Base-by-base conservation (phyloP, 2,888 invertebrate genomes). In the Panopea generosa region DNA sequence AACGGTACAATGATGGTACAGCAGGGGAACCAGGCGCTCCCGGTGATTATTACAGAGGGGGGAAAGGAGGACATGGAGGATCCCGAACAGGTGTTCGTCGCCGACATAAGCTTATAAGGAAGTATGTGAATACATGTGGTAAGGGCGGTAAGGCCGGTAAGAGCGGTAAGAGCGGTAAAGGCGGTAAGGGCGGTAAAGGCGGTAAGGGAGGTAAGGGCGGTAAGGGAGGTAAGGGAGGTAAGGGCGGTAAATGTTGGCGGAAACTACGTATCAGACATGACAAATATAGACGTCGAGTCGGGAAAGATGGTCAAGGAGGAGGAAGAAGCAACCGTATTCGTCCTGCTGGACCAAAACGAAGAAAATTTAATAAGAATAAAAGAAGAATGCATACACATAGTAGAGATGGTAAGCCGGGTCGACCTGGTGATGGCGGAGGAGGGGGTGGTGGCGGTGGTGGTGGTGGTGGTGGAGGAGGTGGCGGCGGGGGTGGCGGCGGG, bases 401-500 rank as follows among this genome's bases (percentile, higher is more conserved):
- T 40, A 40, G 40, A 14, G 14, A 14, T 40, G 14, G 40, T 9
- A 18, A 18, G 9, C 14, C 14, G 9, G 18, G 49, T 14, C n/a
- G 49, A 9, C 14, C n/a, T 14, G 49, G 49, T 9, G 49, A 18
- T 11, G 27, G 61, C 11, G 24, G 26, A 7, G 40, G 53, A 20
- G 52, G 38, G 14, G 63, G 38, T 2, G 53, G 52, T 26, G 45
- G 60, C 6, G 38, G 26, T 29, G 29, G 29, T 14, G 16, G 29
- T 14, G n/a, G 7, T 1, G 57, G 18, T 11, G 38, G 29, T 22
- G 50, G 63, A 9, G 53, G 40, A n/a, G 33, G 24, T 14, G 43
- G 24, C 18, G 24, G 29, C 9, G 38, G 52, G 11, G 16, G 43
- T n/a, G n/a, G n/a, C n/a, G n/a, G n/a, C n/a, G n/a, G n/a, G n/a